A percentile compares a stretch with the other conserved stretches of the same genome.
Conservation (phyloP, 2,113 vertebrate species). For the Corydoras maculifer region DNA sequence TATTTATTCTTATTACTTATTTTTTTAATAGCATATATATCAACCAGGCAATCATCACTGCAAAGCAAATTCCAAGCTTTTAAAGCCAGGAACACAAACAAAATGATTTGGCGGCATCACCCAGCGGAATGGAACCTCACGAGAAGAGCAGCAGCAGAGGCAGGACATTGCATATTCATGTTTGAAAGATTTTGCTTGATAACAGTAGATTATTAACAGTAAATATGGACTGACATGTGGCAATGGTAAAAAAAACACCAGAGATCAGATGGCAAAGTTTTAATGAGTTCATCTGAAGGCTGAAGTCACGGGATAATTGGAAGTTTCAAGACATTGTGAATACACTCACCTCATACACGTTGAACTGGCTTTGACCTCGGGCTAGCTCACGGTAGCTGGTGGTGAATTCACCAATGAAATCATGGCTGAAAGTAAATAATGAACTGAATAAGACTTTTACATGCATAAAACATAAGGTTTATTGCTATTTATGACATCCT, state of each 20-base stretch:
- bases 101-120: constrained; percentile 22
- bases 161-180: constrained; percentile 18
- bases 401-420: constrained; percentile 96
- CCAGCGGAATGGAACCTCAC: neutral
- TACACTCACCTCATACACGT: constrained; percentile 84
- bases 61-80: neutral
- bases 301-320: neutral
- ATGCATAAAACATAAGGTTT: neutral
- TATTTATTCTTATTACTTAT: neutral
- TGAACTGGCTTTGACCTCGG: constrained; percentile 88
- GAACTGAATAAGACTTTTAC: neutral
- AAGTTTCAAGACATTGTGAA: neutral
- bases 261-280: neutral
- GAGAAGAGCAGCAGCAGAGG: neutral
- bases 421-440: constrained; percentile 67
- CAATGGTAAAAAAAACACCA: neutral
- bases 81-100: neutral
- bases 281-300: neutral
- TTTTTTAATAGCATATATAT: neutral
- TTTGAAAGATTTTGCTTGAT: constrained; percentile 34
- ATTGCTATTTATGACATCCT: neutral
- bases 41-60: neutral
- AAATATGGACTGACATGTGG: constrained; percentile 8
- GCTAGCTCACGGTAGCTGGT: constrained; percentile 92
- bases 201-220: constrained; percentile 4